Percentiles rank a stretch among this genome's conserved stretches.
Evolutionary conservation across 2,888 invertebrate species (phyloP).

Genomic region (Sarcophaga rosellei): DNA sequence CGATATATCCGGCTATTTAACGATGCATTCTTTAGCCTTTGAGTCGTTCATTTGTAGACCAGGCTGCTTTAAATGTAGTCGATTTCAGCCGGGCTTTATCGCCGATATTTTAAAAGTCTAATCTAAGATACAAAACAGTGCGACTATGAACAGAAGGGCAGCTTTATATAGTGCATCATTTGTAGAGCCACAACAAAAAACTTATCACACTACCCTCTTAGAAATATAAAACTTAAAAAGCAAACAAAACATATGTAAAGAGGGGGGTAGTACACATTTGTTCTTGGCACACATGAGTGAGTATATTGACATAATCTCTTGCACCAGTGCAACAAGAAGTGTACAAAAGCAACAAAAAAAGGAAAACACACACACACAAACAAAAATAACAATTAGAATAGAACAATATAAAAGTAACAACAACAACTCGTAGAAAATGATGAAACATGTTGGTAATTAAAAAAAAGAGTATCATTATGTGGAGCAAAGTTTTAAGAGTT

Average conservation of each 20-base stretch:
- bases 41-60: too few relatives aligned
- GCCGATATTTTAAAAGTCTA: too few relatives aligned
- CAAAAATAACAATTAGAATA: not conserved
- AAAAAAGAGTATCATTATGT: conserved; percentile 57
- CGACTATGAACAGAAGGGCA: too few relatives aligned
- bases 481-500: conserved; percentile 57
- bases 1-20: too few relatives aligned
- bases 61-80: too few relatives aligned
- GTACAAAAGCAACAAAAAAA: conserved; percentile 20
- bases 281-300: conserved; percentile 48
- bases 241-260: not conserved
- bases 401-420: not conserved
- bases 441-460: conserved; percentile 66
- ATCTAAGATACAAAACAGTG: too few relatives aligned
- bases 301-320: conserved; percentile 63
- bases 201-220: conserved; percentile 27
- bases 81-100: too few relatives aligned
- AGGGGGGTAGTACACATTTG: not conserved
- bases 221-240: not conserved
- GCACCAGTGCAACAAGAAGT: conserved; percentile 38
- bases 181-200: not conserved
- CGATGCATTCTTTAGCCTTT: too few relatives aligned
- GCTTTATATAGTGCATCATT: too few relatives aligned
- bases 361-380: not conserved
- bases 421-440: conserved; percentile 29